Evolutionary conservation across 2,113 vertebrate genomes (phyloP).

Genomic region (Aspiorhynchus laticeps): DNA sequence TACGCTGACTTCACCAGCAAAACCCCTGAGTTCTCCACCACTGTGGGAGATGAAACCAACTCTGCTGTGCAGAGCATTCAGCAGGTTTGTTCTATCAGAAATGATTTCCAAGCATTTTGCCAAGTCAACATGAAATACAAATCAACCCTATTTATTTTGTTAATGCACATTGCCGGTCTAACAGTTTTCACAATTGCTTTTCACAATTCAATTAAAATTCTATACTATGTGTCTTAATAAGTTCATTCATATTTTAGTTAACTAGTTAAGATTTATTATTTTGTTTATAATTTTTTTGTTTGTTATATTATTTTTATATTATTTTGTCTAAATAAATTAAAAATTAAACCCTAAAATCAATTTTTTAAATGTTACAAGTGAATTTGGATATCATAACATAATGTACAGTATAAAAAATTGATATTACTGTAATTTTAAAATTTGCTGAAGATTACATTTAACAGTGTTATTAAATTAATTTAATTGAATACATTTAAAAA

Average conservation of each 20-base stretch:
- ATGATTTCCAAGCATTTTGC: background rate
- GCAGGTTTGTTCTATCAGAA: slow-evolving; percentile 76
- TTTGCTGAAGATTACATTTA: background rate
- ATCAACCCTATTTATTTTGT: background rate
- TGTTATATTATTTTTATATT: background rate
- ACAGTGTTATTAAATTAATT: background rate
- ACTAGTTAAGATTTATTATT: too few relatives aligned
- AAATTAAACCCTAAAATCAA: background rate
- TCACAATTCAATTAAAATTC: background rate
- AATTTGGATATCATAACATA: background rate
- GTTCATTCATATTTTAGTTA: too few relatives aligned
- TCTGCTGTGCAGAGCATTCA: slow-evolving; percentile 97
- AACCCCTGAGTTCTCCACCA: slow-evolving; percentile 75
- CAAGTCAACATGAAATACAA: background rate
- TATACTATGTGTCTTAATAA: background rate
- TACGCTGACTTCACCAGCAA: slow-evolving; percentile 82
- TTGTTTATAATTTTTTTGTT: too few relatives aligned
- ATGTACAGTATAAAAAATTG: background rate
- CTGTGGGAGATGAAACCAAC: slow-evolving; percentile 89
- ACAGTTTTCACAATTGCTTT: too few relatives aligned
- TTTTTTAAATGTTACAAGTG: background rate
- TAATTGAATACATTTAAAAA: background rate
- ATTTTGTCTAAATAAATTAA: too few relatives aligned
- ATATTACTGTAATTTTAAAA: background rate
- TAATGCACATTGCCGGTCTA: background rate